Base-by-base conservation (phyloP, 2,888 invertebrate genomes). In the Drosophila subsilvestris region DNA sequence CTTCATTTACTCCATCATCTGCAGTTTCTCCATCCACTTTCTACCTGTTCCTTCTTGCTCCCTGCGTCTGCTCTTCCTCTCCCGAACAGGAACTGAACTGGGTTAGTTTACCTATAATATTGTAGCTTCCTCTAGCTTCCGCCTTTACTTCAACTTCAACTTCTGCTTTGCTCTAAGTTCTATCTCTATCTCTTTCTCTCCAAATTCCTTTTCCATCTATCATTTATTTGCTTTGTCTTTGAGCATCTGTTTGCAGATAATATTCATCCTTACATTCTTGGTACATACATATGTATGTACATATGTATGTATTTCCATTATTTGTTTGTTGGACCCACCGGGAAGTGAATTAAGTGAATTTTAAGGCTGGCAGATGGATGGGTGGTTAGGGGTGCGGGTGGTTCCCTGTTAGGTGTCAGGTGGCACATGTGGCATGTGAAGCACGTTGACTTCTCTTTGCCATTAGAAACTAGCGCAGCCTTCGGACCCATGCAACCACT, bases 401-500 rank as follows among this genome's bases (percentile, higher is more conserved):
- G 6, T 5, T 8, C 9, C 2, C 9, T 9, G 20, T 20, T 10
- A 22, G 44, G 54, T 27, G 37, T 14, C 54, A 42, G 69, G 17
- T n/a, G 29, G 53, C 56, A 66, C 56, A 66, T 63, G 55, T 59
- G 57, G 79, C 45, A 60, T 66, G 67, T 58, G 53, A 20, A 55
- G 70, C 76, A 74, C 70, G 69, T 78, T 81, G 81, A 80, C 80
- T 72, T 80, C 69, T 81, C 79, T 75, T 63, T 80, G 70, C 77
- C 71, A 72, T 71, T 68, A 55, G 72, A 73, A 82, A 76, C 69
- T 78, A 73, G 84, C 78, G 70, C 80, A 82, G 84, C 86, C 82
- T 83, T 80, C 78, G 86, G 71, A 37, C n/a, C 80, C 86, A 86
- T 83, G 82, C 70, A 86, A 74, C 79, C 77, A 83, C 83, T 83